These are phyloP conservation scores for Radopholus similis DNA, from an alignment of 1,140 invertebrate genomes.

Conservation along the genomic window DNA sequence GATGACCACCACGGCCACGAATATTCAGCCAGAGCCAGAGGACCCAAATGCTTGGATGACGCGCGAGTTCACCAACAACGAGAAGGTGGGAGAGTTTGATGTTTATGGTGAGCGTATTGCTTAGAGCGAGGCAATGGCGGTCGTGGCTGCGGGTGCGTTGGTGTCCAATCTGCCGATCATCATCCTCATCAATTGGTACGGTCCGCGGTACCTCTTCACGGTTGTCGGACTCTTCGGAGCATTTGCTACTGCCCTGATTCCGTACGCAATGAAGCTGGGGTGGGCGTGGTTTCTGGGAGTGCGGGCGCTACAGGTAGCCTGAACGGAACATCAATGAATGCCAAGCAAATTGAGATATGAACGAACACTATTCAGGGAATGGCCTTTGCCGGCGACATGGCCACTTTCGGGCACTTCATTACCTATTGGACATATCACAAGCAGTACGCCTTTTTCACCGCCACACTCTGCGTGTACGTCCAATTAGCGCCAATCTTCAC, in stretches of 20 bases:
- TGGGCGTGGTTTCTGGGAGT: slow-evolving; percentile 13
- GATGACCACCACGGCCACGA: background rate
- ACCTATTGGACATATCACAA: slow-evolving; percentile 32
- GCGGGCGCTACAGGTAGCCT: no score
- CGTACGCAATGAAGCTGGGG: slow-evolving; percentile 19
- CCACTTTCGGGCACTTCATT: slow-evolving; percentile 30
- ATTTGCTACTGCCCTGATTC: slow-evolving; percentile 30
- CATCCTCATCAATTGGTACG: slow-evolving; percentile 32
- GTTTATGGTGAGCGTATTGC: background rate
- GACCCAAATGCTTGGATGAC: background rate
- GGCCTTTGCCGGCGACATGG: slow-evolving; percentile 34
- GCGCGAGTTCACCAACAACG: slow-evolving; percentile 17
- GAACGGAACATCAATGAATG: no score
- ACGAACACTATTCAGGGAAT: slow-evolving; percentile 36
- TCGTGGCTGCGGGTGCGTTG: slow-evolving; percentile 13
- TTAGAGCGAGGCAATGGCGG: slow-evolving; percentile 13
- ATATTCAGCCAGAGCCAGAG: background rate
- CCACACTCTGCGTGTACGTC: slow-evolving; percentile 33
- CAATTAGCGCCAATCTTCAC: slow-evolving; percentile 31
- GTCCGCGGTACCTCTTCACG: slow-evolving; percentile 32
- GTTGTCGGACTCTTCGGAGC: slow-evolving; percentile 33
- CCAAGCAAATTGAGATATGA: no score
- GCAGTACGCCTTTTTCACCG: slow-evolving; percentile 32
- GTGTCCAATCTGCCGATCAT: slow-evolving; percentile 23
- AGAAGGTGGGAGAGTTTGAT: slow-evolving; percentile 1